These are phyloP conservation scores for Seladonia tumulorum DNA, from an alignment of 2,888 invertebrate species.

Conservation along the genomic window DNA sequence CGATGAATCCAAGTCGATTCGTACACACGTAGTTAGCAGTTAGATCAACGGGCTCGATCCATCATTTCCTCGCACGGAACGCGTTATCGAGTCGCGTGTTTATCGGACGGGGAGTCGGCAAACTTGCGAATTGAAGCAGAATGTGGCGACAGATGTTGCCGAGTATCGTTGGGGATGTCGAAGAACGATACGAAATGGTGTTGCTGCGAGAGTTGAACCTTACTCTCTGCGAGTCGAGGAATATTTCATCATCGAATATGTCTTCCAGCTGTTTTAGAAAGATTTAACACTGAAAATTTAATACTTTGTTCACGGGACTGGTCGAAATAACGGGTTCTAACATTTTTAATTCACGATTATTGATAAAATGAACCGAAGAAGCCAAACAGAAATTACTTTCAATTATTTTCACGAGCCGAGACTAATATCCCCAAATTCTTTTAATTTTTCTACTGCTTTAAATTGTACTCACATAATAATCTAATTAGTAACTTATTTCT, in stretches of 20 bases:
- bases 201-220: conserved; percentile 2
- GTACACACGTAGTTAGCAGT: neutral
- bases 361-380: too few relatives aligned
- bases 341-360: too few relatives aligned
- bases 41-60: neutral
- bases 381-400: too few relatives aligned
- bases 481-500: too few relatives aligned
- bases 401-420: too few relatives aligned
- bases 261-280: neutral
- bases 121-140: neutral
- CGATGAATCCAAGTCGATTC: neutral
- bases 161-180: neutral
- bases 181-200: neutral
- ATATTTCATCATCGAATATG: neutral
- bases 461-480: too few relatives aligned
- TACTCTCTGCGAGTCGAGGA: neutral
- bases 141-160: neutral
- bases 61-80: neutral
- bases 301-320: too few relatives aligned
- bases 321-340: too few relatives aligned
- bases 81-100: neutral
- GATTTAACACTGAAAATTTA: neutral
- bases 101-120: neutral
- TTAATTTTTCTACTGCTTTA: too few relatives aligned
- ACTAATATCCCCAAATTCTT: too few relatives aligned